Base-by-base conservation (phyloP, 2,797 vertebrate genomes). In the Arrhamphus sclerolepis region DNA sequence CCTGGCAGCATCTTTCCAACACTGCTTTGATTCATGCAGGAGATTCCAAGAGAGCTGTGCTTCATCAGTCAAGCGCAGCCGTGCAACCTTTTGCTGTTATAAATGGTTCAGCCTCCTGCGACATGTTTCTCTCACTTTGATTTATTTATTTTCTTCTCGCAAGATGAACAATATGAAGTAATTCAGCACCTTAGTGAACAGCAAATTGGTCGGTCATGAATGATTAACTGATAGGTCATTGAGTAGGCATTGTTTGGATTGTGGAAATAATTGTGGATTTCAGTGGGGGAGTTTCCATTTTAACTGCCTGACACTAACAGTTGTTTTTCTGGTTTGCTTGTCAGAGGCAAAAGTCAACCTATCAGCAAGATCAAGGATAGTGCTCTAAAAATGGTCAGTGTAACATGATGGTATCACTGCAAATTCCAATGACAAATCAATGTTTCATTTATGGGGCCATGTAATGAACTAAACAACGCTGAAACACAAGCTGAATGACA, bases 61-160 rank as follows among this genome's bases (percentile, higher is more conserved):
- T 24, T 53, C 56, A 62, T 62, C 58, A 47, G 56, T 70, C 38
- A 53, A 52, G 55, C 8, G 4, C 54, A 46, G 18, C 34, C 19
- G 18, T 24, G 24, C 21, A 53, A 41, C 41, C 18, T 28, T 57
- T 49, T 34, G 43, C 66, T 53, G 53, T 31, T 20, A 2, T 28
- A 48, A 67, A 68, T 38, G 48, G 1, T 67, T 26, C 43, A 14
- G 17, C 43, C 57, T 63, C 28, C 20, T 58, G 63, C 13, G 38
- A 54, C 52, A 40, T 8, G 3, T 55, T 55, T 47, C 22, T 54
- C 63, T 8, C 19, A 2, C 10, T 34, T 11, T 59, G 50, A 66
- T 57, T 49, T 26, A 47, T 70, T 72, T 60, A 20, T 65, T 63
- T 64, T 54, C 16, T 42, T 56, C 11, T 18, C 13, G 51, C 9